Percentiles rank a stretch among this genome's conserved stretches.
Evolutionary conservation across 2,888 invertebrate species (phyloP).

Genomic region (Ametastegia equiseti): DNA sequence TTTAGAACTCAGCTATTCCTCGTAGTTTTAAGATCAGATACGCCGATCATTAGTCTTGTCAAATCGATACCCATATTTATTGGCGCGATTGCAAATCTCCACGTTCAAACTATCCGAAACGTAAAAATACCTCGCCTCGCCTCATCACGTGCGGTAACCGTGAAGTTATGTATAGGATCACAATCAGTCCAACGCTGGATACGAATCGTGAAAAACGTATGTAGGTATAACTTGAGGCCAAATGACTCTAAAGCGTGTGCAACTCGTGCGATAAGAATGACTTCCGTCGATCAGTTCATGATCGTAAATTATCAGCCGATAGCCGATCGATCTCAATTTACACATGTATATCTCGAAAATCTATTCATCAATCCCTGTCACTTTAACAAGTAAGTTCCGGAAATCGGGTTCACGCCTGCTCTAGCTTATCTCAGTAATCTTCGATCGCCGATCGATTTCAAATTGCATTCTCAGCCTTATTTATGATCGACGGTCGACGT

Average conservation of each 20-base stretch:
- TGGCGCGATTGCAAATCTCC: neutral
- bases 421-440: neutral
- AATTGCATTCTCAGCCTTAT: neutral
- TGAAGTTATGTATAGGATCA: too few relatives aligned
- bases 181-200: too few relatives aligned
- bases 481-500: neutral
- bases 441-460: neutral
- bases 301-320: neutral
- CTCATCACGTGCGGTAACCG: too few relatives aligned
- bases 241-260: too few relatives aligned
- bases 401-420: neutral
- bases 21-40: neutral
- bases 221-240: too few relatives aligned
- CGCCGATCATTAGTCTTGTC: neutral
- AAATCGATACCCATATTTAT: neutral
- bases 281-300: neutral
- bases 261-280: neutral
- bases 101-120: too few relatives aligned
- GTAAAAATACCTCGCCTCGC: too few relatives aligned
- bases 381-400: neutral
- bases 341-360: too few relatives aligned
- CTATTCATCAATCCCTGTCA: neutral
- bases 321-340: neutral
- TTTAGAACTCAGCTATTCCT: neutral
- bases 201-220: too few relatives aligned